A percentile compares a stretch with the other conserved stretches of the same genome.
Evolutionary conservation across 2,888 invertebrate genomes (phyloP).

Genomic region (Agrotis segetum): DNA sequence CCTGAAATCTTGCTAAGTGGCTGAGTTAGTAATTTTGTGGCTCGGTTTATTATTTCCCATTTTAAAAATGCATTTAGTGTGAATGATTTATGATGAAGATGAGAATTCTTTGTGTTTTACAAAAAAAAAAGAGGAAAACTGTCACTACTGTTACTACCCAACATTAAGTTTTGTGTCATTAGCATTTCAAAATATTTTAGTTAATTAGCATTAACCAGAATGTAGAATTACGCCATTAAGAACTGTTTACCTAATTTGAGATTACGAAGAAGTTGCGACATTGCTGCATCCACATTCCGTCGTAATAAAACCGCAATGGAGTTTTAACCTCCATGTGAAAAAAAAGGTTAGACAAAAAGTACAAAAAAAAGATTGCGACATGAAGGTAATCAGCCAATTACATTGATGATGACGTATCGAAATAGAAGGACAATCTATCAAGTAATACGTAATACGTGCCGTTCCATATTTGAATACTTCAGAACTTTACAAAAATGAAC

Average conservation of each 20-base stretch:
- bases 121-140: no score
- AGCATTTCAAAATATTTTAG: background rate
- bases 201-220: background rate
- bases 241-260: background rate
- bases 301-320: conserved; percentile 28
- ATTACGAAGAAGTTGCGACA: conserved; percentile 3
- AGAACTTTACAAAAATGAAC: conserved; percentile 8
- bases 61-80: background rate
- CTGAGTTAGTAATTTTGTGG: no score
- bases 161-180: background rate
- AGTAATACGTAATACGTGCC: conserved; percentile 45
- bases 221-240: background rate
- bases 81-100: no score
- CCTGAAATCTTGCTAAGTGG: no score
- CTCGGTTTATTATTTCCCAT: no score
- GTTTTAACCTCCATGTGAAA: conserved; percentile 54
- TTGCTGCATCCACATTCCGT: conserved; percentile 1
- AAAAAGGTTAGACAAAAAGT: conserved; percentile 59
- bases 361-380: conserved; percentile 61
- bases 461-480: conserved; percentile 32
- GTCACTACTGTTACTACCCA: background rate
- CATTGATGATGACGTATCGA: conserved; percentile 67
- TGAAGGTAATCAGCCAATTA: conserved; percentile 66
- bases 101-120: background rate
- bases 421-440: conserved; percentile 64